Evolutionary conservation across 2,797 vertebrate genomes (phyloP), one percentile per base, ranked within the genome.

Genomic region (Coracias cyanogaster): DNA sequence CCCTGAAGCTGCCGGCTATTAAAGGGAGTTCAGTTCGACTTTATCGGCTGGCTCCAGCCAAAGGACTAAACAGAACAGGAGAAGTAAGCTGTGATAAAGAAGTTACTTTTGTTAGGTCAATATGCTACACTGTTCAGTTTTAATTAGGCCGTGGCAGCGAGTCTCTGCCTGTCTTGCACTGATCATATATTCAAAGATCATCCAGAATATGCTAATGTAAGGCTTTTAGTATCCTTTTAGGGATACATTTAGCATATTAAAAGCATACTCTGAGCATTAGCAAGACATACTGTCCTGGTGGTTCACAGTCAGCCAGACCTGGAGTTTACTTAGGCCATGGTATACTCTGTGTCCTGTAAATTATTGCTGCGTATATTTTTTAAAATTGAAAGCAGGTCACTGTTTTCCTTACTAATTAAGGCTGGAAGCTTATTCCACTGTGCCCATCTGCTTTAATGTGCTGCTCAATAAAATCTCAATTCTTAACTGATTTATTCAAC

Each of bases 221-320:
- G 29, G 94, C 92, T 94, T 93, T 94, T 94, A 93, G 83, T 81
- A 86, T 92, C 93, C 84, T 95, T 95, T 94, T 89, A 95, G 64
- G 73, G 89, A 73, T 87, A 65, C 51, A 90, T 93, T 94, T 96
- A 87, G 87, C 88, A 89, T 89, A 92, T 87, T 96, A 92, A 96
- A 96, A 95, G 78, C 83, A 43, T 61, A 58, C 48, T 92, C 49
- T 58, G 78, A 62, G 76, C 74, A 90, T 95, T 92, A 93, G 71
- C 74, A 80, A 81, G 64, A 51, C 91, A 15, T 48, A 58, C 48
- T 46, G 48, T 73, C 39, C 31, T 64, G 70, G 46, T 78, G 74
- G 86, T 95, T 89, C 90, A 87, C 41, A 89, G 41, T 6, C 71
- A 82, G 74, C 29, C 65, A 74, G 94, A 94, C 86, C 94, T 87